Base-by-base conservation (phyloP, 1,140 invertebrate genomes). In the Diploscapter pachys region DNA sequence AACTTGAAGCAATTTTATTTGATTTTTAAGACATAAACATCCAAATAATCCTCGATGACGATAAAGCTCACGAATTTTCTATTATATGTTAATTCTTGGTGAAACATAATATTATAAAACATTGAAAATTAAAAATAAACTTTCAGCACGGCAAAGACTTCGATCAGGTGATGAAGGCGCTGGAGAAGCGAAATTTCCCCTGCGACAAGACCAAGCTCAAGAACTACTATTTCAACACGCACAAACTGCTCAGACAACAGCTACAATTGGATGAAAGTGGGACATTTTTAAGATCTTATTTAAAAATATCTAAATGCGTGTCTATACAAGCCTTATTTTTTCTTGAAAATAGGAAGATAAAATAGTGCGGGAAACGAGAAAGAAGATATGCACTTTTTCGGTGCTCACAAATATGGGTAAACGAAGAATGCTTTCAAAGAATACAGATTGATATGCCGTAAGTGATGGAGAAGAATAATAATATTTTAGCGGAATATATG, bases 121-220 rank as follows among this genome's bases (percentile, higher is more conserved):
- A 0, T 50, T 50, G 51, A 9, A 8, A 31, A 31, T 31, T 50
- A 31, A 65, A 65, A 65, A 13, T 50, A 31, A 51, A 9, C 5
- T 76, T 76, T 49, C 61, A 82, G 81, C 64, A 80, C 55, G 81
- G 81, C 11, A 83, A 83, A 75, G 81, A 83, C 62, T 83, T 82
- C 65, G 81, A 83, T n/a, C 55, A 57, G 0, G 65, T 83, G 5
- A 68, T 73, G 4, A 79, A 76, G 59, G 69, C 72, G 5, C 81
- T 83, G 81, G 53, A 56, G 31, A 83, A 82, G 69, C 68, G 79
- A 13, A 84, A 82, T 64, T 51, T 84, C 3, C 65, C 72, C 4
- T 73, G 75, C 50, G 75, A 81, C 65, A 81, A 80, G 70, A 79
- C 81, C 11, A 80, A 83, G 56, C 65, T 83, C 6, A 64, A 77